Evolutionary conservation across 2,888 invertebrate genomes (phyloP).

Genomic region (Thecophora atra): DNA sequence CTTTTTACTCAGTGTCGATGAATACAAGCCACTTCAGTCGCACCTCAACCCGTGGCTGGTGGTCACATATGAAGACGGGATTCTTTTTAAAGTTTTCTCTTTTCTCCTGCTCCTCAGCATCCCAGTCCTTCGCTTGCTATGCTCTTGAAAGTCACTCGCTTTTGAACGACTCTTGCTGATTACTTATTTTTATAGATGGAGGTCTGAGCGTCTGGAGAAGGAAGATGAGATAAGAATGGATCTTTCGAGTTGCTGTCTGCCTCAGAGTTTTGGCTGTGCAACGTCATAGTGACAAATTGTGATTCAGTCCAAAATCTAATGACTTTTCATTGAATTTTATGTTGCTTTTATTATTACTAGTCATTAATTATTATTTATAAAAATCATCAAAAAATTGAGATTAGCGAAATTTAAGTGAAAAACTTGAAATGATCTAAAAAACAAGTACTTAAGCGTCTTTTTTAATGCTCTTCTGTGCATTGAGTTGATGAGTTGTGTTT

Average conservation of each 20-base stretch:
- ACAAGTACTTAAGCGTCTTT: not conserved
- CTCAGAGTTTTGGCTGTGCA: not conserved
- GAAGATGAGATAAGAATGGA: not conserved
- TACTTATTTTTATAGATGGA: slow-evolving; percentile 27
- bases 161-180: slow-evolving; percentile 25
- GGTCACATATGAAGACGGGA: not conserved
- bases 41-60: not conserved
- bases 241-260: not conserved
- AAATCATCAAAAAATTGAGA: too few species aligned
- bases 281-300: not conserved
- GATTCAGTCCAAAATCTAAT: not conserved
- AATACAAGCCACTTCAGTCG: not conserved
- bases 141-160: slow-evolving; percentile 9
- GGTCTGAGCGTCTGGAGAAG: not conserved
- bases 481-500: not conserved
- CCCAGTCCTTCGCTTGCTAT: too few species aligned
- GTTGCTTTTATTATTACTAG: too few species aligned
- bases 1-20: not conserved
- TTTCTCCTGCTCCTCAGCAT: not conserved
- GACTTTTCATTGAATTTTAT: not conserved
- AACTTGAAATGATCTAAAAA: not conserved
- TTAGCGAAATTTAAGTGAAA: not conserved
- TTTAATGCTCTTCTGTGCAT: not conserved
- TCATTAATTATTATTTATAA: too few species aligned
- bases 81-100: not conserved